Evolutionary conservation across 92 coral and sea anemone genomes (phyloP).

Genomic region (Paramuricea clavata): DNA sequence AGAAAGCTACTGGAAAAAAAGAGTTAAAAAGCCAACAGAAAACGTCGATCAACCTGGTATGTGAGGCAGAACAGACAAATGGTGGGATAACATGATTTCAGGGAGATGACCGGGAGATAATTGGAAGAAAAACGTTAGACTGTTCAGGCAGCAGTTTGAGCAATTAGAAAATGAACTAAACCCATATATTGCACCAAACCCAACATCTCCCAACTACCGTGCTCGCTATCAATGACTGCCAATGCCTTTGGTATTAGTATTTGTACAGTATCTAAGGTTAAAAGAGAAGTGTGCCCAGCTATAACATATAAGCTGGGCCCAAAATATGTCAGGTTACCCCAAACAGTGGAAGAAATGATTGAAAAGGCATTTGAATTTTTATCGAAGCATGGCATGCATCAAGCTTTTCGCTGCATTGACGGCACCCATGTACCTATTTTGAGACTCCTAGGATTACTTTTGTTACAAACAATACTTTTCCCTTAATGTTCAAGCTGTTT

Average conservation of each 20-base stretch:
- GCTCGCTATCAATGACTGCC: constrained; percentile 76
- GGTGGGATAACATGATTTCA: constrained; percentile 39
- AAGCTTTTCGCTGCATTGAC: constrained; percentile 11
- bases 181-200: constrained; percentile 52
- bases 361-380: constrained; percentile 45
- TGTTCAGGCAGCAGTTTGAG: constrained; percentile 34
- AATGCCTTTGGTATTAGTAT: constrained; percentile 71
- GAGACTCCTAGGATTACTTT: constrained; percentile 16
- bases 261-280: constrained; percentile 63
- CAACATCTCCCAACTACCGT: constrained; percentile 61
- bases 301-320: constrained; percentile 53
- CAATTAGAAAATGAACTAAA: constrained; percentile 40
- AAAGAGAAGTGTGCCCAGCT: constrained; percentile 64
- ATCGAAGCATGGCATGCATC: constrained; percentile 26
- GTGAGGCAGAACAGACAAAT: constrained; percentile 47
- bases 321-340: constrained; percentile 66
- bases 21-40: constrained; percentile 15
- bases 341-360: constrained; percentile 63
- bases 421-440: constrained; percentile 16
- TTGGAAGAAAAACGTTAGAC: constrained; percentile 32
- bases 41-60: constrained; percentile 39
- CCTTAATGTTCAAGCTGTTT: constrained; percentile 35
- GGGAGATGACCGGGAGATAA: constrained; percentile 27
- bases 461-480: constrained; percentile 25
- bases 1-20: constrained; percentile 1